Percentiles rank a stretch among this genome's conserved stretches.
phyloP scores from a whole-genome alignment of 2,797 vertebrate species.

The Acanthiza pusilla region DNA sequence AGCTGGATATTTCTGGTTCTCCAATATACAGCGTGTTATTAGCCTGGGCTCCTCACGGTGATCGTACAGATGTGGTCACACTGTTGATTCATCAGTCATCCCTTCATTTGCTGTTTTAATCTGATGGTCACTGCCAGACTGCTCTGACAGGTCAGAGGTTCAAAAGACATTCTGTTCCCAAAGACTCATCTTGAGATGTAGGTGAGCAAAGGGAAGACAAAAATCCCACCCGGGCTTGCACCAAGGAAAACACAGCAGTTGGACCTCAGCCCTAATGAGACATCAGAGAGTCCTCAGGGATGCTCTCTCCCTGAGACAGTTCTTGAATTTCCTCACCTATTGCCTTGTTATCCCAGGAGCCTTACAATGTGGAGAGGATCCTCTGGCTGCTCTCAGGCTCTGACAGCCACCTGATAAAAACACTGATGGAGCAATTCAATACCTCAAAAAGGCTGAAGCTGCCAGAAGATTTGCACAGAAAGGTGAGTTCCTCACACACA shows the following conservation, averaged over 20 bases:
- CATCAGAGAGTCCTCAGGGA: not conserved
- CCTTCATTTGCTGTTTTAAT: not conserved
- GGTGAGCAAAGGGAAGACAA: not conserved
- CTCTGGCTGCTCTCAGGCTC: constrained; percentile 85
- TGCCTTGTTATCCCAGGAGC: constrained; percentile 74
- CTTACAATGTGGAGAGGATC: constrained; percentile 93
- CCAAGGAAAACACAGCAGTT: not conserved
- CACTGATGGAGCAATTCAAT: constrained; percentile 86
- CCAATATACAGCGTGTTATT: not conserved
- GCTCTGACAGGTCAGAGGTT: constrained; percentile 3
- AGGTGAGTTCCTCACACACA: constrained; percentile 48
- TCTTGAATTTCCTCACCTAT: not conserved
- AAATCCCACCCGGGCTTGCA: not conserved
- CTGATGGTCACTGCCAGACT: constrained; percentile 33
- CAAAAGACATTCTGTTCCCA: not conserved
- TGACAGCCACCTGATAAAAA: constrained; percentile 72
- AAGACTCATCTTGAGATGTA: not conserved
- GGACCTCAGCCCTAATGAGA: not conserved
- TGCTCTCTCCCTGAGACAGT: not conserved
- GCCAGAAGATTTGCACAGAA: constrained; percentile 71
- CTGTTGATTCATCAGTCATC: not conserved
- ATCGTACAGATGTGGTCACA: not conserved
- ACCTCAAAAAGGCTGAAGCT: constrained; percentile 70
- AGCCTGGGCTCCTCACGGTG: not conserved
- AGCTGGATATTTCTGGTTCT: constrained; percentile 31